Percentiles rank a stretch among this genome's conserved stretches.
phyloP scores from a whole-genome alignment of 92 coral and sea anemone species.

The Montipora capitata region DNA sequence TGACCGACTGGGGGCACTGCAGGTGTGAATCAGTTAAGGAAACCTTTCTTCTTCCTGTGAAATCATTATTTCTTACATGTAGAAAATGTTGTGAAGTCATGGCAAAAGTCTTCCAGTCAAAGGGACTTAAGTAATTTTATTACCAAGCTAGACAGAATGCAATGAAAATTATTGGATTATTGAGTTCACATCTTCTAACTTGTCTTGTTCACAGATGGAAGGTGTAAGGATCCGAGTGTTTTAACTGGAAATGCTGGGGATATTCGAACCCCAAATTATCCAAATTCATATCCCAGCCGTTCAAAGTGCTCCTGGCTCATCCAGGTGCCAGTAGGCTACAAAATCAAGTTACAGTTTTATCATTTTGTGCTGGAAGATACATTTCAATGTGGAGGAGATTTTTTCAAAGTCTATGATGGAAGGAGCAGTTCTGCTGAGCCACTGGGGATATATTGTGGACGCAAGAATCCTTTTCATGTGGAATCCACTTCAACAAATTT shows the following conservation, averaged over 20 bases:
- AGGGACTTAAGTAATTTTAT: too few species aligned
- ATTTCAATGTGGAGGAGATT: slow-evolving; percentile 69
- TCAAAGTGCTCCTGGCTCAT: slow-evolving; percentile 88
- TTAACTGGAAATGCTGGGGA: slow-evolving; percentile 42
- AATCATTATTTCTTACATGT: too few species aligned
- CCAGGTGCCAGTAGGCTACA: slow-evolving; percentile 76
- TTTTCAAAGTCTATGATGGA: slow-evolving; percentile 87
- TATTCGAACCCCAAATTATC: slow-evolving; percentile 86
- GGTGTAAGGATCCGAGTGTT: not conserved
- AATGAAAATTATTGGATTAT: too few species aligned
- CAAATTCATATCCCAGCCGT: slow-evolving; percentile 66
- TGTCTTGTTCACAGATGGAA: not conserved
- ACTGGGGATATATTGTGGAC: slow-evolving; percentile 90
- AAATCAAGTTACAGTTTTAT: slow-evolving; percentile 64
- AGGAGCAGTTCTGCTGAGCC: slow-evolving; percentile 28
- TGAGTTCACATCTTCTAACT: not conserved
- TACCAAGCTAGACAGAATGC: too few species aligned
- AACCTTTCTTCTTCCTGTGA: too few species aligned
- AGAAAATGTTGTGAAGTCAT: too few species aligned
- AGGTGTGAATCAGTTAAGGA: too few species aligned
- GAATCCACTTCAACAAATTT: slow-evolving; percentile 70
- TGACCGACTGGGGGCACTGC: too few species aligned
- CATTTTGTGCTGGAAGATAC: slow-evolving; percentile 80
- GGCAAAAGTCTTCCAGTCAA: too few species aligned
- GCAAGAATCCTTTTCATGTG: slow-evolving; percentile 64